Evolutionary conservation across 1,140 invertebrate genomes (phyloP), one percentile per base, ranked within the genome.

Genomic region (Heliconius hewitsoni): DNA sequence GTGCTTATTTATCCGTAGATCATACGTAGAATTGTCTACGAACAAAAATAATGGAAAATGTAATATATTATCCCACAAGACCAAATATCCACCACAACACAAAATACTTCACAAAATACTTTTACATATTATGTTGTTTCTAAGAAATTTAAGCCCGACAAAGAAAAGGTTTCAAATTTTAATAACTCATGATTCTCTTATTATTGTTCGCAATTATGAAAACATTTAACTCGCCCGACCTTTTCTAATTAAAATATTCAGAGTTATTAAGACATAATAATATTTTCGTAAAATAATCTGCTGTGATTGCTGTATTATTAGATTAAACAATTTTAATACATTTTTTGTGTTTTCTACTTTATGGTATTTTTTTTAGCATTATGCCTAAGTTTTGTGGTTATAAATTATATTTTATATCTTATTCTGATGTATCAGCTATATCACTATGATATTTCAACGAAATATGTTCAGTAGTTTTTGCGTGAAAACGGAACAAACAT

Each of bases 241-340:
- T 81, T 82, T 77, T 79, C 60, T 83, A 83, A 83, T 85, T 85
- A 83, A 83, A 83, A 82, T 85, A 81, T 80, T 81, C 77, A 66
- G 77, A 60, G 74, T 81, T 80, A 83, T 83, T 77, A 81, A 78
- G 76, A 81, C 71, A 71, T 66, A 66, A 66, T 66, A 66, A 66
- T 66, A 50, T 71, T 39, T 34, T 27, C 50, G 80, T 78, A 74
- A 52, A 75, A 78, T 81, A 60, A 81, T 77, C 80, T 46, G 71
- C 76, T 37, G 66, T 57, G 72, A 78, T 81, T 73, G 70, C 77
- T 34, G 73, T 77, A 77, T 73, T 78, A 66, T 66, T 66, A 66
- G 27, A 66, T 30, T 11, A 66, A 66, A 66, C 27, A 30, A 66
- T 66, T 30, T 66, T 66, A 16, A 16, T 66, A 66, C 18, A 66